These are phyloP conservation scores for Gnatocerus cornutus DNA, from an alignment of 2,888 invertebrate species.

Conservation along the genomic window DNA sequence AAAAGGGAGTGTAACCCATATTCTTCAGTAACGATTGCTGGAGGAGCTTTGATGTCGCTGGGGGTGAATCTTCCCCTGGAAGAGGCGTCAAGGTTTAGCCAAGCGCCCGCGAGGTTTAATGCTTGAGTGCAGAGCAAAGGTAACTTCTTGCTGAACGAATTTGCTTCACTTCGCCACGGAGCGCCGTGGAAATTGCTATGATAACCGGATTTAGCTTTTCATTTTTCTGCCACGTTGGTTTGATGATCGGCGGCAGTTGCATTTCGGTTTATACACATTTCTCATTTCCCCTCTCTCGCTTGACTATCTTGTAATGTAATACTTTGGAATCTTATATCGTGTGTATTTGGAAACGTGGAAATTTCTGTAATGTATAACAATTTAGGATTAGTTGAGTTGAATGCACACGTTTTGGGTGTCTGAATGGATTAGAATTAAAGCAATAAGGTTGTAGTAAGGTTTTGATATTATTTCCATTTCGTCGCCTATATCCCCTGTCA, in stretches of 20 bases:
- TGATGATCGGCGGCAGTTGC: slow-evolving; percentile 67
- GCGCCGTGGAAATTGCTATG: slow-evolving; percentile 71
- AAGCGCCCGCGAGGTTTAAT: slow-evolving; percentile 53
- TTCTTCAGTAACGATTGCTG: slow-evolving; percentile 8
- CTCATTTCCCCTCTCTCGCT: slow-evolving; percentile 64
- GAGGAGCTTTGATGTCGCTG: slow-evolving; percentile 16
- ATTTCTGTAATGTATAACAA: too few species aligned
- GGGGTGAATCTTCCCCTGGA: slow-evolving; percentile 22
- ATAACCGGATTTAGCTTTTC: slow-evolving; percentile 74
- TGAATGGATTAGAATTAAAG: slow-evolving; percentile 2
- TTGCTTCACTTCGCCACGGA: slow-evolving; percentile 56
- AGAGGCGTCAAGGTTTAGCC: slow-evolving; percentile 34
- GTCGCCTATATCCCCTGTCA: slow-evolving; percentile 61
- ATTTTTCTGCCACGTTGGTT: slow-evolving; percentile 73
- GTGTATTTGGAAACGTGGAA: too few species aligned
- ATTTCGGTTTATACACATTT: slow-evolving; percentile 66
- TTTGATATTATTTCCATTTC: slow-evolving; percentile 39
- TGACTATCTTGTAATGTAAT: slow-evolving; percentile 53
- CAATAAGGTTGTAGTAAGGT: slow-evolving; percentile 1
- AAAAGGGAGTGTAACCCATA: slow-evolving; percentile 2
- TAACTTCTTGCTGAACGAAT: slow-evolving; percentile 58
- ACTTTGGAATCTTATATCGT: slow-evolving; percentile 19
- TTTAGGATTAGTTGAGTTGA: slow-evolving; percentile 2
- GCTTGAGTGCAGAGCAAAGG: slow-evolving; percentile 60
- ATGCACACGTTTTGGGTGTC: slow-evolving; percentile 1